phyloP scores from a whole-genome alignment of 2,797 vertebrate species.

The Tragelaphus oryx region DNA sequence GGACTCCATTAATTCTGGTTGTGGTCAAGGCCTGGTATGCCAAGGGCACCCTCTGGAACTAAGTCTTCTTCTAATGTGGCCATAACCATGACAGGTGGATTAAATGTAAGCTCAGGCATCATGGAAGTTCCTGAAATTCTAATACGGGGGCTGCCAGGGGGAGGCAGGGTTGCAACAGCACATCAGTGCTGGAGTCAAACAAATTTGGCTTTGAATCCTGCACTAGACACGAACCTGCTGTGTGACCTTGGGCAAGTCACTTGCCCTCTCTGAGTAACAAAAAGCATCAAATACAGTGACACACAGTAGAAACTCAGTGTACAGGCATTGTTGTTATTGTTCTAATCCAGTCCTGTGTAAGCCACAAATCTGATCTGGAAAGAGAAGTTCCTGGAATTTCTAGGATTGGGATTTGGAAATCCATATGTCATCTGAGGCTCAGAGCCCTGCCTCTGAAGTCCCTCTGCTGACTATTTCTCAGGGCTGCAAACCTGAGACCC shows the following conservation, averaged over 20 bases:
- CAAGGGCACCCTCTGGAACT: slow-evolving; percentile 16
- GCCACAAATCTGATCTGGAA: background rate
- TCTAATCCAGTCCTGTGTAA: background rate
- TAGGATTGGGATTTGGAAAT: background rate
- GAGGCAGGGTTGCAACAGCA: background rate
- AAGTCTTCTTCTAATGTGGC: background rate
- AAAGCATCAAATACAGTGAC: background rate
- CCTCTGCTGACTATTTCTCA: background rate
- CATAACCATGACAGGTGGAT: background rate
- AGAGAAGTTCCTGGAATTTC: background rate
- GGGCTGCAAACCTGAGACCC: background rate
- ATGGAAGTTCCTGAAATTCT: background rate
- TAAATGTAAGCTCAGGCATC: background rate
- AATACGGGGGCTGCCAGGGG: background rate
- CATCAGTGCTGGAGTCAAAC: background rate
- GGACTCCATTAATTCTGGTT: slow-evolving; percentile 42
- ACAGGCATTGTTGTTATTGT: background rate
- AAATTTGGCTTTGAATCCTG: background rate
- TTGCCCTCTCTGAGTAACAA: background rate
- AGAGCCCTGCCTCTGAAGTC: background rate
- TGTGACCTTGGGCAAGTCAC: background rate
- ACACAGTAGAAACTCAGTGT: background rate
- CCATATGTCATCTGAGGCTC: background rate
- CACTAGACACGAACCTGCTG: background rate
- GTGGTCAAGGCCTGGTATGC: background rate